A percentile compares a stretch with the other conserved stretches of the same genome.
phyloP scores from a whole-genome alignment of 2,113 vertebrate genomes.

The Poicephalus gulielmi region DNA sequence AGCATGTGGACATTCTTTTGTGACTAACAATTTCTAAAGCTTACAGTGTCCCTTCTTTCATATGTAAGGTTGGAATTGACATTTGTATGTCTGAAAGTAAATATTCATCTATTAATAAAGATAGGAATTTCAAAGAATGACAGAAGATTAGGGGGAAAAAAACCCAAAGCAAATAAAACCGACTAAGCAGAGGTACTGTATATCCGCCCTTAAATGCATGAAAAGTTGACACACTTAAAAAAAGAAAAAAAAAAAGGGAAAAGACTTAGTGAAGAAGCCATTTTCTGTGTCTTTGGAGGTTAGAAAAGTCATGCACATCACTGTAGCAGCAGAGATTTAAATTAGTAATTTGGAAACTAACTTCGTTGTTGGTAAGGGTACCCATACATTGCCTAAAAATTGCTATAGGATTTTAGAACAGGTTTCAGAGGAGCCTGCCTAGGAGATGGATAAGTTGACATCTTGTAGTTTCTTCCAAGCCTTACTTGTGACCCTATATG shows the following conservation, averaged over 20 bases:
- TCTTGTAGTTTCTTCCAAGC: background rate
- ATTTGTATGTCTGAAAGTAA: background rate
- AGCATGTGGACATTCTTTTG: background rate
- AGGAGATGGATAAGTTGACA: background rate
- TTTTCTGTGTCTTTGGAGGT: background rate
- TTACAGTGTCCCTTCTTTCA: background rate
- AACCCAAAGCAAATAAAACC: rapidly evolving
- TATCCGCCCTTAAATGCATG: background rate
- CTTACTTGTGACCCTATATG: background rate
- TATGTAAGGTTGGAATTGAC: background rate
- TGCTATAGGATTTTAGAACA: background rate
- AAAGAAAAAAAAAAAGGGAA: background rate
- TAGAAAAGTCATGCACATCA: background rate
- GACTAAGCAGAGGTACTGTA: background rate
- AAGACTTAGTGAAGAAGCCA: background rate
- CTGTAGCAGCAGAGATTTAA: background rate
- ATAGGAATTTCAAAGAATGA: background rate
- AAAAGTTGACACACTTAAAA: background rate
- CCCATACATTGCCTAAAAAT: background rate
- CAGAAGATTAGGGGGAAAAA: background rate
- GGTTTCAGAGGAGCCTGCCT: background rate
- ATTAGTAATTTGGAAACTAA: background rate
- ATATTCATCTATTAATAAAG: background rate
- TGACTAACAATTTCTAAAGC: background rate
- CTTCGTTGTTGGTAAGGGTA: background rate